Conservation (phyloP, 1,140 invertebrate species). For the Cherax quadricarinatus region DNA sequence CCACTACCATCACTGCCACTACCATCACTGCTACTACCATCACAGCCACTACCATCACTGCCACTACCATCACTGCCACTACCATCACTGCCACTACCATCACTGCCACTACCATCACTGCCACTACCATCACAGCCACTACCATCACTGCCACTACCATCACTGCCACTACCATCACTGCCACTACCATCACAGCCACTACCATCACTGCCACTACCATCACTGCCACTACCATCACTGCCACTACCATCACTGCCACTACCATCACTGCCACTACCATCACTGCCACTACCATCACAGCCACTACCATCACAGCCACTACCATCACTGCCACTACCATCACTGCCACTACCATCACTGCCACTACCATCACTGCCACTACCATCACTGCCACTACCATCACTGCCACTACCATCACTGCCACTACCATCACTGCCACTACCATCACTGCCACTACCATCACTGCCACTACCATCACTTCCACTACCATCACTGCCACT, state of each 20-base stretch:
- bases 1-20: too few species aligned
- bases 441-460: not conserved
- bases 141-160: not conserved
- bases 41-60: too few species aligned
- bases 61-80: not conserved
- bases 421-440: not conserved
- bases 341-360: not conserved
- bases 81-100: too few species aligned
- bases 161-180: not conserved
- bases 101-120: not conserved
- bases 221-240: not conserved
- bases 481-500: too few species aligned
- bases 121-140: too few species aligned
- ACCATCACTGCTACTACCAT: too few species aligned
- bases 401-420: not conserved
- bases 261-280: conserved; percentile 4
- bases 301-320: too few species aligned
- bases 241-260: conserved; percentile 4
- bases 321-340: too few species aligned
- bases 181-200: too few species aligned
- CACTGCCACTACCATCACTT: too few species aligned
- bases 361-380: not conserved
- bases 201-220: conserved; percentile 5
- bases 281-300: too few species aligned
- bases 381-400: not conserved